Percentiles rank a stretch among this genome's conserved stretches.
Conservation (phyloP, 2,113 vertebrate species). For the Poeciliopsis prolifica region DNA sequence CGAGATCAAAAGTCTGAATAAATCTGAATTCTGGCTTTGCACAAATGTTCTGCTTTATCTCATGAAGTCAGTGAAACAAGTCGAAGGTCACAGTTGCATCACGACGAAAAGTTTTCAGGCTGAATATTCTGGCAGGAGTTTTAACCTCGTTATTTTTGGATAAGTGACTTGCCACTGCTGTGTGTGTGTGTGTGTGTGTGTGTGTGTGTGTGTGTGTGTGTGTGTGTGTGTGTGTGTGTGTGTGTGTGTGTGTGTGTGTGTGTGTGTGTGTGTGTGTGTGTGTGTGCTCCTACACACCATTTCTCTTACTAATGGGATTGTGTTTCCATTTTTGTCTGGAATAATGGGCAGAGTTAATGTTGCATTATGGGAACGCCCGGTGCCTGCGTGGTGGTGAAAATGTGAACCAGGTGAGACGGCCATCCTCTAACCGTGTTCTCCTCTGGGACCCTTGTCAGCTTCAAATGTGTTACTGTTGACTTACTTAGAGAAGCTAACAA, state of each 20-base stretch:
- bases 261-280: not conserved
- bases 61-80: too few relatives aligned
- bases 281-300: slow-evolving; percentile 34
- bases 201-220: not conserved
- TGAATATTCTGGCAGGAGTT: too few relatives aligned
- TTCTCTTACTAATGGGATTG: slow-evolving; percentile 74
- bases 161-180: slow-evolving; percentile 67
- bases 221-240: not conserved
- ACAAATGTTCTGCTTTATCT: too few relatives aligned
- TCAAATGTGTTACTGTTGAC: slow-evolving; percentile 11
- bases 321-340: slow-evolving; percentile 76
- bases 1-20: too few relatives aligned
- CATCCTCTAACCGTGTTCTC: slow-evolving; percentile 8
- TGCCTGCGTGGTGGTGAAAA: slow-evolving; percentile 65
- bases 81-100: too few relatives aligned
- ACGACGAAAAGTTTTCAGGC: too few relatives aligned
- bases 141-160: slow-evolving; percentile 33
- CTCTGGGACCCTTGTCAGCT: slow-evolving; percentile 26
- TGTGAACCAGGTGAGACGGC: slow-evolving; percentile 73
- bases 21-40: too few relatives aligned
- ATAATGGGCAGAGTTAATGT: slow-evolving; percentile 79
- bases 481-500: slow-evolving; percentile 5
- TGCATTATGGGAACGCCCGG: slow-evolving; percentile 65
- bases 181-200: too few relatives aligned
- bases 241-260: too few relatives aligned